A percentile compares a stretch with the other conserved stretches of the same genome.
Evolutionary conservation across 2,113 vertebrate species (phyloP).

Genomic region (Oncorhynchus clarkii): DNA sequence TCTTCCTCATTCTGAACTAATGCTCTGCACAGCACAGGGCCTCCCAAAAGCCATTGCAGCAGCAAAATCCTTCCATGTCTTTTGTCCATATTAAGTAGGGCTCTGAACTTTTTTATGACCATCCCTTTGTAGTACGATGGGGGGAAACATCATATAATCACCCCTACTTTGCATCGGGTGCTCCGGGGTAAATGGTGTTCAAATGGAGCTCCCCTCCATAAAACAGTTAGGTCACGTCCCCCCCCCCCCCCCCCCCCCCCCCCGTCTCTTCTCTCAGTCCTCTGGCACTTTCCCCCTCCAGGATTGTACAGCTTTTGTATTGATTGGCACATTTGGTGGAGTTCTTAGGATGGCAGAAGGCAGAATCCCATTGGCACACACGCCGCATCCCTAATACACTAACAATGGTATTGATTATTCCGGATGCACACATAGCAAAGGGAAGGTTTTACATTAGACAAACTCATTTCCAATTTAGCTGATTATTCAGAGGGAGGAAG

Average conservation of each 20-base stretch:
- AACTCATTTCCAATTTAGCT: slow-evolving; percentile 16
- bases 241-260: slow-evolving; percentile 1
- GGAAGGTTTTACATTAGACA: slow-evolving; percentile 11
- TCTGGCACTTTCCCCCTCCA: slow-evolving; percentile 12
- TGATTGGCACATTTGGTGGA: slow-evolving; percentile 22
- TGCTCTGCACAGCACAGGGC: neutral
- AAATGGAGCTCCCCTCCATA: slow-evolving; percentile 15
- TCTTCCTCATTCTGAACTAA: neutral
- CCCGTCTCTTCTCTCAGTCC: slow-evolving; percentile 6
- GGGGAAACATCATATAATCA: slow-evolving; percentile 32
- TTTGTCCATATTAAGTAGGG: slow-evolving; percentile 25
- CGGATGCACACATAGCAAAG: slow-evolving; percentile 12
- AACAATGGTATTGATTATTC: slow-evolving; percentile 29
- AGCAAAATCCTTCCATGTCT: slow-evolving; percentile 3
- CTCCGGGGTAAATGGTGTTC: slow-evolving; percentile 11
- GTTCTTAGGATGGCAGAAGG: slow-evolving; percentile 23
- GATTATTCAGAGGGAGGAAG: neutral
- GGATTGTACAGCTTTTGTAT: slow-evolving; percentile 19
- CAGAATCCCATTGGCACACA: neutral
- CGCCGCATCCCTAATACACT: slow-evolving; percentile 28
- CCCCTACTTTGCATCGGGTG: slow-evolving; percentile 26
- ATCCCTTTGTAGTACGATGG: slow-evolving; percentile 21
- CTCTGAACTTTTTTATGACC: slow-evolving; percentile 1
- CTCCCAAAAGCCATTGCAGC: slow-evolving; percentile 2
- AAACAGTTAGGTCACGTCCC: slow-evolving; percentile 35